These are phyloP conservation scores for Mesitornis unicolor DNA, from an alignment of 2,113 vertebrate species.

Conservation along the genomic window DNA sequence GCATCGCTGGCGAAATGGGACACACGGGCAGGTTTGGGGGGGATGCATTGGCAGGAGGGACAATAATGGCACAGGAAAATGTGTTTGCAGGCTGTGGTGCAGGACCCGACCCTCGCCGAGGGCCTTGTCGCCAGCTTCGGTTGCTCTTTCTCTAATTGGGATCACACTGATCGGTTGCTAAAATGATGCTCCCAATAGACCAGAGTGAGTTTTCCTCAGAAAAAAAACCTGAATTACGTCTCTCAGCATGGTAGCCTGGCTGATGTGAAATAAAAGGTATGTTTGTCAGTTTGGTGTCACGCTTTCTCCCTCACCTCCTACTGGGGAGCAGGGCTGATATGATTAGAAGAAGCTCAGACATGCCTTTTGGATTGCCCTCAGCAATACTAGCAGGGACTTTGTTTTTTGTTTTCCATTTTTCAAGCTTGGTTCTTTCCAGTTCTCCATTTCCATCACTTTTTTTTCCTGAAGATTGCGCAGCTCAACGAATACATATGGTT, in stretches of 20 bases:
- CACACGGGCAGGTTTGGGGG: rapidly evolving
- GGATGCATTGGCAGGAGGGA: background rate
- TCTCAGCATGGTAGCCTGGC: slow-evolving; percentile 33
- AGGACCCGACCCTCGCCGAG: background rate
- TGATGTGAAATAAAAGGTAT: slow-evolving; percentile 45
- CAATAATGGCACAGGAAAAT: background rate
- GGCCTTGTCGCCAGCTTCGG: background rate
- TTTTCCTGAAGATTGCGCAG: background rate
- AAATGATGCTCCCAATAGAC: background rate
- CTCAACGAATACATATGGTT: background rate
- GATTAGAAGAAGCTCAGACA: slow-evolving; percentile 52
- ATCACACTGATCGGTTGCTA: background rate
- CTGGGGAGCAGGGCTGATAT: slow-evolving; percentile 31
- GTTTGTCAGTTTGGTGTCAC: slow-evolving; percentile 49
- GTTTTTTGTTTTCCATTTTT: slow-evolving; percentile 24
- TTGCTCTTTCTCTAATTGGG: slow-evolving; percentile 4
- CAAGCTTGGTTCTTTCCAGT: slow-evolving; percentile 7
- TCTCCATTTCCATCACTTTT: background rate
- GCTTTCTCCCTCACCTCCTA: slow-evolving; percentile 22
- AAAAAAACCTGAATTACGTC: background rate
- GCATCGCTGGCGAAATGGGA: rapidly evolving
- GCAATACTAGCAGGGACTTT: slow-evolving; percentile 32
- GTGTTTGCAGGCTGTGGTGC: background rate
- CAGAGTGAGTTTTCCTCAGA: background rate
- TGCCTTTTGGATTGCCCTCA: slow-evolving; percentile 39